Conservation (phyloP, 53 echinoderm and acorn worm species). For the Arbacia lixula region DNA sequence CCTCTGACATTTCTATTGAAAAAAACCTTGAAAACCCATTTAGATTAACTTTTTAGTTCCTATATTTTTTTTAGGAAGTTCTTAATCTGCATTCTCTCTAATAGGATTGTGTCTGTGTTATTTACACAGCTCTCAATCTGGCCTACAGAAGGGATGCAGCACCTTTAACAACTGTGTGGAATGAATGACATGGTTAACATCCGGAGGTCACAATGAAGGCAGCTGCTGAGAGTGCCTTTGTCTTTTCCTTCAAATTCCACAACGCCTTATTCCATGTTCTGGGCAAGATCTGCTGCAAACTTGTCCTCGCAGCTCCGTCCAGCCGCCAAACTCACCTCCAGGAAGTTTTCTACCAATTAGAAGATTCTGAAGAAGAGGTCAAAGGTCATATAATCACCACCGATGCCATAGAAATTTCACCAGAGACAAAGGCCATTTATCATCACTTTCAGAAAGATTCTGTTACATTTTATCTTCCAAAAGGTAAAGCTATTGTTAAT, state of each 20-base stretch:
- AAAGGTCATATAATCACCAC: slow-evolving; percentile 21
- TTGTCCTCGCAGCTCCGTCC: neutral
- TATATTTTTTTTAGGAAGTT: too few species aligned
- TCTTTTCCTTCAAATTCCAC: slow-evolving; percentile 30
- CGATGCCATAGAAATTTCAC: slow-evolving; percentile 3
- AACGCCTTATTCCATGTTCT: neutral
- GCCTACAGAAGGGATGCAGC: too few species aligned
- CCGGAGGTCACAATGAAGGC: too few species aligned
- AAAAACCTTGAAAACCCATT: too few species aligned
- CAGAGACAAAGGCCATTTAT: neutral
- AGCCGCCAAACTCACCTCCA: neutral
- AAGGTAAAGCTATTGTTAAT: too few species aligned
- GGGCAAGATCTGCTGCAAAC: slow-evolving; percentile 14
- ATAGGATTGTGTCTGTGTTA: too few species aligned
- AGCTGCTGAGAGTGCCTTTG: neutral
- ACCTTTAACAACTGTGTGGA: too few species aligned
- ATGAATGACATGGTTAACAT: too few species aligned
- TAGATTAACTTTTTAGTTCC: too few species aligned
- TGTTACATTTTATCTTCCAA: slow-evolving; percentile 44
- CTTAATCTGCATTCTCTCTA: too few species aligned
- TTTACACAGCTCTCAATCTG: too few species aligned
- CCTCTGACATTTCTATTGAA: too few species aligned
- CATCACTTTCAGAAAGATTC: neutral
- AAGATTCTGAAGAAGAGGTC: slow-evolving; percentile 29
- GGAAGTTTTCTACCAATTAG: slow-evolving; percentile 25